Percentiles rank a stretch among this genome's conserved stretches.
Evolutionary conservation across 2,797 vertebrate genomes (phyloP).

Genomic region (Trematomus bernacchii): DNA sequence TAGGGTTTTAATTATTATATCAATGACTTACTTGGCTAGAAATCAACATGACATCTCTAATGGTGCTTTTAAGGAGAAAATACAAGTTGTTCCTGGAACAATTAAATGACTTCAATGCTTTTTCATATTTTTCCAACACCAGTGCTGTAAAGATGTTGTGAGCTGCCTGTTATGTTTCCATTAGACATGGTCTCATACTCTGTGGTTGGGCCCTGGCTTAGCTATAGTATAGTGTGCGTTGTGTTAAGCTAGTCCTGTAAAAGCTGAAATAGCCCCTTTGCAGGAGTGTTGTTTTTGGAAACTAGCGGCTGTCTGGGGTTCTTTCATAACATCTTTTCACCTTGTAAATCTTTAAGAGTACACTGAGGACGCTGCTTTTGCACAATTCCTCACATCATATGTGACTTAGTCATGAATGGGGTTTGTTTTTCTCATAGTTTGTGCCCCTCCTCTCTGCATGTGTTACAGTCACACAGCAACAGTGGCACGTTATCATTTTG

Average conservation of each 20-base stretch:
- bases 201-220: slow-evolving; percentile 12
- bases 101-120: not conserved
- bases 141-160: slow-evolving; percentile 1
- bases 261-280: slow-evolving; percentile 10
- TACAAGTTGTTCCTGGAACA: not conserved
- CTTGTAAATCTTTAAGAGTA: slow-evolving; percentile 25
- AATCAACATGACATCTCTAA: not conserved
- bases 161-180: slow-evolving; percentile 6
- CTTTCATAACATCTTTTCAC: slow-evolving; percentile 28
- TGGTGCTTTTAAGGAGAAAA: slow-evolving; percentile 1
- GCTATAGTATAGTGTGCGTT: slow-evolving; percentile 3
- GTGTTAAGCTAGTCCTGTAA: slow-evolving; percentile 24
- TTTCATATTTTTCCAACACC: not conserved
- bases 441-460: not conserved
- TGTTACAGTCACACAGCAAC: slow-evolving; percentile 9
- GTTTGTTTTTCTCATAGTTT: slow-evolving; percentile 1
- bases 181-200: not conserved
- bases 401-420: not conserved
- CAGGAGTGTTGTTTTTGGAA: slow-evolving; percentile 44
- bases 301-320: slow-evolving; percentile 11
- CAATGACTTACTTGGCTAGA: too few species aligned
- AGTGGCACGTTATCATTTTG: slow-evolving; percentile 24
- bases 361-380: slow-evolving; percentile 3
- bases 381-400: not conserved
- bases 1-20: too few species aligned